These are phyloP conservation scores for Chrysopilus asiliformis DNA, from an alignment of 2,888 invertebrate genomes.

Conservation along the genomic window DNA sequence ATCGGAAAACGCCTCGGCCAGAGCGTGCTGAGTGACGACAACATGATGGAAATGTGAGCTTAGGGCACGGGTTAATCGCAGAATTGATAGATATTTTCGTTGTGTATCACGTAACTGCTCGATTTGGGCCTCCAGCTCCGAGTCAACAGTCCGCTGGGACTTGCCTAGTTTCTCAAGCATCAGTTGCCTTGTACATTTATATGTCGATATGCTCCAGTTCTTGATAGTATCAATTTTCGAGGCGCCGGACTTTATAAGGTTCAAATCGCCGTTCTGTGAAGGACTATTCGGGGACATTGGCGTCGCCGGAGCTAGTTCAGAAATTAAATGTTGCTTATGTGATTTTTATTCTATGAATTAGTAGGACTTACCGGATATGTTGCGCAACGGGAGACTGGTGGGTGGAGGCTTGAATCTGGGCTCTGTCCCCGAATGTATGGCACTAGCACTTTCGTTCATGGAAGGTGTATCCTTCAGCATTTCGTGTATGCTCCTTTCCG, in stretches of 20 bases:
- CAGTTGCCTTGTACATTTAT: conserved; percentile 94
- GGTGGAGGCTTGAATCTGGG: conserved; percentile 49
- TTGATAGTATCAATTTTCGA: conserved; percentile 85
- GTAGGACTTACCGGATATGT: conserved; percentile 44
- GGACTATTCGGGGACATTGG: conserved; percentile 37
- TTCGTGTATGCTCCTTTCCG: conserved; percentile 52
- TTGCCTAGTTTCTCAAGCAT: conserved; percentile 94
- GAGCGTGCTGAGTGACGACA: conserved; percentile 71
- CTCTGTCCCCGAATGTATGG: conserved; percentile 61
- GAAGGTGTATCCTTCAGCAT: conserved; percentile 74
- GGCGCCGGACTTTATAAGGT: conserved; percentile 43
- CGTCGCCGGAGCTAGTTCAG: conserved; percentile 34
- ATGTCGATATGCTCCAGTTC: conserved; percentile 96
- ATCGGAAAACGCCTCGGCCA: conserved; percentile 90
- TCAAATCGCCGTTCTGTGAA: conserved; percentile 49
- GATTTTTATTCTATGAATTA: no score
- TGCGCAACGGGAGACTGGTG: conserved; percentile 56
- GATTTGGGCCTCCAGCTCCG: conserved; percentile 88
- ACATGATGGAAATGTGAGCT: conserved; percentile 81
- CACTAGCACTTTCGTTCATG: conserved; percentile 59
- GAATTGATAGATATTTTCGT: conserved; percentile 75
- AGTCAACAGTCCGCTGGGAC: conserved; percentile 77
- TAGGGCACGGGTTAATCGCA: conserved; percentile 72
- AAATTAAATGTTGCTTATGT: no score
- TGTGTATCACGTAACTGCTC: conserved; percentile 88